A percentile compares a stretch with the other conserved stretches of the same genome.
These are phyloP conservation scores for Tadarida brasiliensis DNA, from an alignment of 2,797 vertebrate species.

Conservation along the genomic window DNA sequence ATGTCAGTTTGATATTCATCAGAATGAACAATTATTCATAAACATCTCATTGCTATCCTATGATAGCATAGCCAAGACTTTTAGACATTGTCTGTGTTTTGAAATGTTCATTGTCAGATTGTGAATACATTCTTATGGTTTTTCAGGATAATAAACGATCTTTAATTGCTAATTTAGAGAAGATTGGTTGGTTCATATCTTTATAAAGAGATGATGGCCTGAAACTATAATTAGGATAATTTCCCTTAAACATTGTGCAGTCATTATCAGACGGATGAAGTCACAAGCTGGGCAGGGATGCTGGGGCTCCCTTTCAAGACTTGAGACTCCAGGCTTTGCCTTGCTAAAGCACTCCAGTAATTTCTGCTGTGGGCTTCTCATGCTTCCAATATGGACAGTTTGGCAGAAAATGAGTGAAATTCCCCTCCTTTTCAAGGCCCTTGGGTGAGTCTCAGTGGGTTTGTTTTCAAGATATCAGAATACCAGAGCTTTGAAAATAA, in stretches of 20 bases:
- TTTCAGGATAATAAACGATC: conserved; percentile 45
- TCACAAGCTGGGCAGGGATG: not conserved
- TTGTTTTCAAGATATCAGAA: not conserved
- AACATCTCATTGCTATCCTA: not conserved
- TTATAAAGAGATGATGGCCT: conserved; percentile 56
- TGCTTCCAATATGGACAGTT: not conserved
- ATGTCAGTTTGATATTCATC: not conserved
- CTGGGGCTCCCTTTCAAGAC: not conserved
- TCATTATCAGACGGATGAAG: not conserved
- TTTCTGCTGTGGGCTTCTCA: not conserved
- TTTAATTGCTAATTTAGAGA: conserved; percentile 73
- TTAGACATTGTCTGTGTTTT: not conserved
- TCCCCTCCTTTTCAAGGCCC: not conserved
- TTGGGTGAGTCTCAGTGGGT: not conserved
- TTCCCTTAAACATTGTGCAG: conserved; percentile 28
- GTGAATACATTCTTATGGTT: conserved; percentile 2
- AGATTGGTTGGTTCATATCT: conserved; percentile 40
- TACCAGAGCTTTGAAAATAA: conserved; percentile 32
- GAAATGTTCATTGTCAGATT: conserved; percentile 54
- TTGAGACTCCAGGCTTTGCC: not conserved
- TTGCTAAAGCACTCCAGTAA: not conserved
- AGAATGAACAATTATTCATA: conserved; percentile 50
- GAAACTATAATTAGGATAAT: conserved; percentile 65
- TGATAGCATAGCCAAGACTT: not conserved
- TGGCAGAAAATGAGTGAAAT: conserved; percentile 11